Percentiles rank a stretch among this genome's conserved stretches.
phyloP scores from a whole-genome alignment of 1,140 invertebrate species.

The Streblospio benedicti region DNA sequence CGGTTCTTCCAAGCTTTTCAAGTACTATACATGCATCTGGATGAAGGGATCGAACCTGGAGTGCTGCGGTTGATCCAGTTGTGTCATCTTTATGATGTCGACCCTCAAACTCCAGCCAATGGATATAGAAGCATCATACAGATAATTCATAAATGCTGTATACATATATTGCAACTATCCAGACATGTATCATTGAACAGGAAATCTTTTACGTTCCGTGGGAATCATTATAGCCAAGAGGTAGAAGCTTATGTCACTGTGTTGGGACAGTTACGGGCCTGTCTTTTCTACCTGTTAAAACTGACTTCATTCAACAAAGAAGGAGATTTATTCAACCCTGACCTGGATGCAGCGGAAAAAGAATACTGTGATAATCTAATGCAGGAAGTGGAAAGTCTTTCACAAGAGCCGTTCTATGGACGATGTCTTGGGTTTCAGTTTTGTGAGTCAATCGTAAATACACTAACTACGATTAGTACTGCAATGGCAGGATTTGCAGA shows the following conservation, averaged over 20 bases:
- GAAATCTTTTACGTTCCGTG: conserved; percentile 71
- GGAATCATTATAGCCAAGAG: conserved; percentile 48
- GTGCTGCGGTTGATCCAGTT: conserved; percentile 59
- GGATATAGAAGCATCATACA: conserved; percentile 80
- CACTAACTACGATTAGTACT: conserved; percentile 68
- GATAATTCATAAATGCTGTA: conserved; percentile 66
- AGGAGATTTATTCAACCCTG: conserved; percentile 48
- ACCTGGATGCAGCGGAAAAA: conserved; percentile 47
- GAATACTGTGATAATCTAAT: no score
- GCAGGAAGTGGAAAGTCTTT: conserved; percentile 66
- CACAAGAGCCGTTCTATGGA: conserved; percentile 90
- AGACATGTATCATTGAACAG: conserved; percentile 56
- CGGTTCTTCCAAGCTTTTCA: conserved; percentile 58
- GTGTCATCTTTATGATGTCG: conserved; percentile 72
- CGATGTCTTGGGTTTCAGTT: conserved; percentile 84
- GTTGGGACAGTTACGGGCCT: conserved; percentile 45
- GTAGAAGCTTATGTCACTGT: conserved; percentile 46
- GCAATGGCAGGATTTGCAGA: conserved; percentile 86
- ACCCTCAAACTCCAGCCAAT: conserved; percentile 73
- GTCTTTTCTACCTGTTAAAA: conserved; percentile 37
- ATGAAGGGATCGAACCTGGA: conserved; percentile 56
- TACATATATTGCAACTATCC: conserved; percentile 59
- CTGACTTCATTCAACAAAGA: conserved; percentile 56
- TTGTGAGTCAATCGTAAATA: conserved; percentile 67
- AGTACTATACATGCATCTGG: conserved; percentile 60